These are phyloP conservation scores for Sander vitreus DNA, from an alignment of 2,113 vertebrate genomes.

Conservation along the genomic window DNA sequence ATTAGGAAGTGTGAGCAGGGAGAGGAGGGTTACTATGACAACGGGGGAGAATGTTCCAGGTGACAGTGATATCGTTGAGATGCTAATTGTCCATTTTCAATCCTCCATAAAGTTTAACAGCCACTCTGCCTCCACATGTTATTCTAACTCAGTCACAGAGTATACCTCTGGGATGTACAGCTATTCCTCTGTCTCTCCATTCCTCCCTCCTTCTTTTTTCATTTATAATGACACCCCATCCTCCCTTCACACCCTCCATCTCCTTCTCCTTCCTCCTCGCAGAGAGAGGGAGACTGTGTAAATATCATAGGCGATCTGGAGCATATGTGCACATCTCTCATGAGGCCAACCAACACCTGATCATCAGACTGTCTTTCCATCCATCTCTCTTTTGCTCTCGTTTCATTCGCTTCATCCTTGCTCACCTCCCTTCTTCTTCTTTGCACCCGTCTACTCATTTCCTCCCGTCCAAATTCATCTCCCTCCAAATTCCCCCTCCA, in stretches of 20 bases:
- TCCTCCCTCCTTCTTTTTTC: slow-evolving; percentile 10
- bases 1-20: slow-evolving; percentile 63
- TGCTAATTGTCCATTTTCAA: slow-evolving; percentile 85
- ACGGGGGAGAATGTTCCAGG: slow-evolving; percentile 74
- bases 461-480: slow-evolving; percentile 60
- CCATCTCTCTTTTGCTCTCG: slow-evolving; percentile 39
- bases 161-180: slow-evolving; percentile 71
- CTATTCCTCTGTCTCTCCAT: slow-evolving; percentile 45
- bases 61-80: slow-evolving; percentile 78
- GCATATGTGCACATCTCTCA: slow-evolving; percentile 74
- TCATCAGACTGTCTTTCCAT: slow-evolving; percentile 63
- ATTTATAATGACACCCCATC: slow-evolving; percentile 62
- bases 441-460: slow-evolving; percentile 51
- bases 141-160: slow-evolving; percentile 81
- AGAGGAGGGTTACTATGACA: slow-evolving; percentile 75
- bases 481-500: slow-evolving; percentile 42
- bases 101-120: slow-evolving; percentile 84
- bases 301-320: slow-evolving; percentile 69
- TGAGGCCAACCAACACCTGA: slow-evolving; percentile 71
- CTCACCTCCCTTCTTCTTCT: slow-evolving; percentile 38
- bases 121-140: slow-evolving; percentile 79
- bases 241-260: slow-evolving; percentile 53
- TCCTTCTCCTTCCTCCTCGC: slow-evolving; percentile 44
- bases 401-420: slow-evolving; percentile 46
- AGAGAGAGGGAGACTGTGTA: slow-evolving; percentile 61